A percentile compares a stretch with the other conserved stretches of the same genome.
These are phyloP conservation scores for Lycaon pictus DNA, from an alignment of 2,113 vertebrate genomes.

Conservation along the genomic window DNA sequence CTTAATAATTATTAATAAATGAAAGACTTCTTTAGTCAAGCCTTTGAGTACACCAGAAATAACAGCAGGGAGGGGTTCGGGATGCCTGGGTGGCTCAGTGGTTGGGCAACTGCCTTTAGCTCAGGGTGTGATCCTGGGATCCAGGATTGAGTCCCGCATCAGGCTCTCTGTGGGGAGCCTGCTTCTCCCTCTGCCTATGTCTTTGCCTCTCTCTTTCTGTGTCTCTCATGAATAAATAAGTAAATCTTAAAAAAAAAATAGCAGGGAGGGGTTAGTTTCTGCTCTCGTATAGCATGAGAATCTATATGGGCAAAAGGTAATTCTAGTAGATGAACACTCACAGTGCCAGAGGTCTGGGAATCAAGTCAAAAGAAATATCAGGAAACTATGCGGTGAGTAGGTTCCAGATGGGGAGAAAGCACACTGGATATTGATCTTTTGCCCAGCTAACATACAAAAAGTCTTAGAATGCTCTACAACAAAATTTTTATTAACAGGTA, in stretches of 20 bases:
- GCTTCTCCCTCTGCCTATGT: too few relatives aligned
- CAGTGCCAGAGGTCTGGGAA: not conserved
- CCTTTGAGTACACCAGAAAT: not conserved
- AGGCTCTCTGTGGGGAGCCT: too few relatives aligned
- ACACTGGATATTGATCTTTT: not conserved
- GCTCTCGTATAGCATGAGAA: not conserved
- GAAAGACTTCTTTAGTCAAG: not conserved
- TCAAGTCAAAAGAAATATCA: not conserved
- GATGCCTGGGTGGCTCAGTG: too few relatives aligned
- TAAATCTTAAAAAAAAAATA: not conserved
- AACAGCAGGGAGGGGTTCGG: not conserved
- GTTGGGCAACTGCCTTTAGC: too few relatives aligned
- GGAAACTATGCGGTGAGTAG: not conserved
- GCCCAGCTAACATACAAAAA: not conserved
- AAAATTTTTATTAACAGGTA: not conserved
- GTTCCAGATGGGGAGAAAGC: not conserved
- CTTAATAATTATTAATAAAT: slow-evolving; percentile 11
- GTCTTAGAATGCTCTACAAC: not conserved
- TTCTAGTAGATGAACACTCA: not conserved
- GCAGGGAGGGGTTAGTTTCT: not conserved
- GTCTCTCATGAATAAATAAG: too few relatives aligned
- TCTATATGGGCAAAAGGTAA: not conserved
- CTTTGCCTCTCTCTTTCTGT: too few relatives aligned
- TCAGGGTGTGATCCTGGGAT: too few relatives aligned
- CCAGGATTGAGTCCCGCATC: too few relatives aligned